Conservation (phyloP, 2,113 vertebrate genomes). For the Neotoma lepida region DNA sequence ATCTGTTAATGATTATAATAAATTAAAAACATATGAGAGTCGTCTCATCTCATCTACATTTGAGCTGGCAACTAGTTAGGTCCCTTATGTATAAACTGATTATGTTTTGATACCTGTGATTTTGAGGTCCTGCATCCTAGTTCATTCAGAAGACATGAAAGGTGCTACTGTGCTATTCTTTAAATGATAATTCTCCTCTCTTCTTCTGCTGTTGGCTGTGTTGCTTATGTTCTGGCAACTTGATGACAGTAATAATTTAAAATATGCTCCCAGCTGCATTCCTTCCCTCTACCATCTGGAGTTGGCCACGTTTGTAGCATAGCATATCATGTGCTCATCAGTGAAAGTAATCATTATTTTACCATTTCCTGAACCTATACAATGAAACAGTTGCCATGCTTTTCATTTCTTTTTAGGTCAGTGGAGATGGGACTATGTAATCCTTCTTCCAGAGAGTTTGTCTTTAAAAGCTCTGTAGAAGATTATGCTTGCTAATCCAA, state of each 20-base stretch:
- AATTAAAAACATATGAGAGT: slow-evolving; percentile 57
- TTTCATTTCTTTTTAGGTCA: neutral
- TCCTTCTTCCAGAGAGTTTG: neutral
- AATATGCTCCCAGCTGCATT: slow-evolving; percentile 6
- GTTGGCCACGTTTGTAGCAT: slow-evolving; percentile 23
- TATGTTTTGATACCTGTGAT: slow-evolving; percentile 54
- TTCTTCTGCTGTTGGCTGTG: neutral
- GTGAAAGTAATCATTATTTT: neutral
- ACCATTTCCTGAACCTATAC: neutral
- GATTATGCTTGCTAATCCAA: neutral
- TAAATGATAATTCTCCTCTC: neutral
- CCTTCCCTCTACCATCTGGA: slow-evolving; percentile 33
- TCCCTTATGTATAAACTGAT: slow-evolving; percentile 35
- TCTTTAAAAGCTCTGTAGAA: neutral
- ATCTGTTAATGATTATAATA: slow-evolving; percentile 67
- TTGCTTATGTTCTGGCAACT: slow-evolving; percentile 43
- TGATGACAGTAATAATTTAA: slow-evolving; percentile 55
- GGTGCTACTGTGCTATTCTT: slow-evolving; percentile 1
- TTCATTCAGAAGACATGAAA: slow-evolving; percentile 57
- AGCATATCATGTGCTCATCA: slow-evolving; percentile 18
- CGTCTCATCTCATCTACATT: slow-evolving; percentile 36
- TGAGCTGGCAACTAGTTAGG: slow-evolving; percentile 26
- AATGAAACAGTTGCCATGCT: neutral
- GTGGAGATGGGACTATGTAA: neutral
- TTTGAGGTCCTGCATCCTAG: slow-evolving; percentile 42